Evolutionary conservation across 2,797 vertebrate genomes (phyloP).

Genomic region (Prionace glauca): DNA sequence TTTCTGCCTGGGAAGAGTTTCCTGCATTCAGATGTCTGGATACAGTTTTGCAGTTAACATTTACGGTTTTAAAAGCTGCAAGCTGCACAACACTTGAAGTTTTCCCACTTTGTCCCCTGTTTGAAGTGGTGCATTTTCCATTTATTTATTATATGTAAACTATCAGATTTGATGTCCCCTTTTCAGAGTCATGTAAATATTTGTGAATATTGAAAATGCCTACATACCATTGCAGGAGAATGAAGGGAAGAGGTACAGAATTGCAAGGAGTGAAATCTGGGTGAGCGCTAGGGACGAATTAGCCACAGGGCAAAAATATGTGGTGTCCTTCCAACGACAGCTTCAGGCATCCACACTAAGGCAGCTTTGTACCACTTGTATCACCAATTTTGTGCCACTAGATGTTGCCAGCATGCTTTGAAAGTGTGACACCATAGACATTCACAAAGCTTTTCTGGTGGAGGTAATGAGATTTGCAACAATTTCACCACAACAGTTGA

Average conservation of each 20-base stretch:
- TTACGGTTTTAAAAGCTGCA: constrained; percentile 25
- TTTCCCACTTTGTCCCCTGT: constrained; percentile 31
- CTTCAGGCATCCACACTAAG: not conserved
- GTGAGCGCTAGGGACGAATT: constrained; percentile 27
- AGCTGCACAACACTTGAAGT: constrained; percentile 37
- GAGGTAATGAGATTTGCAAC: not conserved
- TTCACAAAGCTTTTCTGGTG: constrained; percentile 19
- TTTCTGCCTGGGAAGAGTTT: not conserved
- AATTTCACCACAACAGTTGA: not conserved
- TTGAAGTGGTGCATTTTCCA: constrained; percentile 37
- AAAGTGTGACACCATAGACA: constrained; percentile 14
- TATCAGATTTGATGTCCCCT: constrained; percentile 32
- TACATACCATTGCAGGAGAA: constrained; percentile 37
- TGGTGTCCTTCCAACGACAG: not conserved
- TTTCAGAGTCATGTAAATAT: constrained; percentile 37
- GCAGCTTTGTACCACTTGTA: constrained; percentile 18
- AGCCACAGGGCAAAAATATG: not conserved
- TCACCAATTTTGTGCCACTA: constrained; percentile 16
- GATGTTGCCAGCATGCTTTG: constrained; percentile 35
- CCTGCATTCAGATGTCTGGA: not conserved
- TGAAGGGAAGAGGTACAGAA: constrained; percentile 10
- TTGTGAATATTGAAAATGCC: constrained; percentile 37
- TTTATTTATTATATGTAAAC: constrained; percentile 36
- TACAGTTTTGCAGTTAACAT: constrained; percentile 25
- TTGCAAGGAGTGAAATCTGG: constrained; percentile 31